Evolutionary conservation across 2,888 invertebrate species (phyloP).

Genomic region (Magallana nippona): DNA sequence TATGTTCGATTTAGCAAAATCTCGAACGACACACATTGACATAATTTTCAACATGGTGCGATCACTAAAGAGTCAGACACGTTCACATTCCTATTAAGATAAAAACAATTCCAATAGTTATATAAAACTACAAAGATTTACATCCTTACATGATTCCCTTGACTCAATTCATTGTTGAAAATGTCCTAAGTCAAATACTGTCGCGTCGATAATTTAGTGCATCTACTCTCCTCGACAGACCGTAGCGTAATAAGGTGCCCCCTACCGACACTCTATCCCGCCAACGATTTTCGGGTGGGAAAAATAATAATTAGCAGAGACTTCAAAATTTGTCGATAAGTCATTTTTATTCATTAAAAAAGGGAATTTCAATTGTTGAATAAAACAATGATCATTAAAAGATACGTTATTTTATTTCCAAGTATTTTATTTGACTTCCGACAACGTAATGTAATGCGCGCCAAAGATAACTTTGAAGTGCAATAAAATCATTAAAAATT

Average conservation of each 20-base stretch:
- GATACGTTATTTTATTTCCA: neutral
- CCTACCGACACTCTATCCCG: slow-evolving; percentile 49
- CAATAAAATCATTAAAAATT: slow-evolving; percentile 31
- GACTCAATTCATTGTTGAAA: neutral
- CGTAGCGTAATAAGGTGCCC: slow-evolving; percentile 49
- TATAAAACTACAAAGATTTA: neutral
- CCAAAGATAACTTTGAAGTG: slow-evolving; percentile 39
- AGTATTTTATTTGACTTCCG: slow-evolving; percentile 43
- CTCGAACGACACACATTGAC: neutral
- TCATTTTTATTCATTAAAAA: too few relatives aligned
- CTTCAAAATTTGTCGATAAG: neutral
- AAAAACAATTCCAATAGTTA: too few relatives aligned
- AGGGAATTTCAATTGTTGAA: too few relatives aligned
- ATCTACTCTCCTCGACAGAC: slow-evolving; percentile 41
- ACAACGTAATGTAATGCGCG: slow-evolving; percentile 46
- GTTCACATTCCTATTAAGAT: too few relatives aligned
- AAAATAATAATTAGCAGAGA: neutral
- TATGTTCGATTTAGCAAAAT: too few relatives aligned
- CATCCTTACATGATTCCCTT: neutral
- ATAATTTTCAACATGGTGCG: neutral
- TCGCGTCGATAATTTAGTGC: neutral
- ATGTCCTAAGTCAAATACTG: neutral
- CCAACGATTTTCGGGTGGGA: slow-evolving; percentile 44
- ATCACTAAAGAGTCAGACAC: too few relatives aligned
- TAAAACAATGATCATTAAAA: slow-evolving; percentile 9